phyloP scores from a whole-genome alignment of 1,140 invertebrate species.

The Polypedilum pembai region DNA sequence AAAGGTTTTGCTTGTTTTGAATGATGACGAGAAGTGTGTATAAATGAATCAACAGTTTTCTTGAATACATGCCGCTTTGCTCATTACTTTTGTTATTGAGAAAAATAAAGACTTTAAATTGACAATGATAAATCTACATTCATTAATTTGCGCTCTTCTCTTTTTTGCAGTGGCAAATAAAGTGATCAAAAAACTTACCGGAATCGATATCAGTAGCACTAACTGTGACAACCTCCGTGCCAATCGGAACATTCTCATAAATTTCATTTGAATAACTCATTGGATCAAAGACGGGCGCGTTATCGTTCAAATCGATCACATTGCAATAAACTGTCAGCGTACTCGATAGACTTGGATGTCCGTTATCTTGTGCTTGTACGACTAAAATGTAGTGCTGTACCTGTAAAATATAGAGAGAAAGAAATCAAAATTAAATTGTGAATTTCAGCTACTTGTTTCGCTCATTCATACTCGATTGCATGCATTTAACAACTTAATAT shows the following conservation, averaged over 20 bases:
- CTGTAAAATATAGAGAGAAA: constrained; percentile 48
- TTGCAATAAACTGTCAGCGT: constrained; percentile 89
- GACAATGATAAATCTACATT: background rate
- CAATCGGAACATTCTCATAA: constrained; percentile 75
- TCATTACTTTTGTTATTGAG: background rate
- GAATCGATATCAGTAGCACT: constrained; percentile 86
- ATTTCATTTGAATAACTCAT: constrained; percentile 83
- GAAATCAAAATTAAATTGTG: background rate
- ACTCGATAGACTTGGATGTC: constrained; percentile 78
- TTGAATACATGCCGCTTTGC: no score
- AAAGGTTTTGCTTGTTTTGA: no score
- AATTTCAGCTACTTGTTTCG: no score
- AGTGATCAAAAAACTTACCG: constrained; percentile 49
- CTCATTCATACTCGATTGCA: background rate
- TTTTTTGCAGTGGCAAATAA: background rate
- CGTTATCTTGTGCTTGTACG: constrained; percentile 83
- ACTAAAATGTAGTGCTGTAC: constrained; percentile 90
- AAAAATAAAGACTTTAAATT: background rate
- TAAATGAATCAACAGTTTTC: no score
- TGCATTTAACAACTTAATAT: background rate
- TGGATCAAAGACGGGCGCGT: constrained; percentile 83
- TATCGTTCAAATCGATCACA: constrained; percentile 91
- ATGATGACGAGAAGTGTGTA: no score
- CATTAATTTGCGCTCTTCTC: background rate
- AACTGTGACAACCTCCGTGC: constrained; percentile 70